phyloP scores from a whole-genome alignment of 2,888 invertebrate species.

The Amblyjoppa fuscipennis region DNA sequence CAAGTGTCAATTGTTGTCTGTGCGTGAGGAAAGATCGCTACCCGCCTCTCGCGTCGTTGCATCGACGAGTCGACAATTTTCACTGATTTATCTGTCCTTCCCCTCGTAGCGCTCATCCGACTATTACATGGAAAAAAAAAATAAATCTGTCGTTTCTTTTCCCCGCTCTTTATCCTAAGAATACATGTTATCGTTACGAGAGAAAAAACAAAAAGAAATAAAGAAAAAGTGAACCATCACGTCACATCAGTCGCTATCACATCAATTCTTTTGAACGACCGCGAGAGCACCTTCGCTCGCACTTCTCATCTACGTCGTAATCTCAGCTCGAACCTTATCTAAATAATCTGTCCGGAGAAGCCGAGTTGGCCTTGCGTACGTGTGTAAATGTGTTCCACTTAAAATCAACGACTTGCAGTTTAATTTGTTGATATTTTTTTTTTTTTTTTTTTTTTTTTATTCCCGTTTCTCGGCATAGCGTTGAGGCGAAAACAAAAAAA shows the following conservation, averaged over 20 bases:
- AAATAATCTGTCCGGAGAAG: slow-evolving; percentile 53
- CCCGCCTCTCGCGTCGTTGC: slow-evolving; percentile 18
- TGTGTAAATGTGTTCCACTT: slow-evolving; percentile 40
- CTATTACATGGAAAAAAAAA: slow-evolving; percentile 37
- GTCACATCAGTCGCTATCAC: slow-evolving; percentile 54
- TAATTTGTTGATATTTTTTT: not conserved
- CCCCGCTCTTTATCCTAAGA: slow-evolving; percentile 33
- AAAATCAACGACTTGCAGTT: slow-evolving; percentile 38
- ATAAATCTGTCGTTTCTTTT: slow-evolving; percentile 33
- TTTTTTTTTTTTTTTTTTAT: not conserved
- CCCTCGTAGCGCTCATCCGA: slow-evolving; percentile 5
- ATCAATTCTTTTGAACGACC: slow-evolving; percentile 35
- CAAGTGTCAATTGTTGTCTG: slow-evolving; percentile 21
- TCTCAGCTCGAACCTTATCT: slow-evolving; percentile 62
- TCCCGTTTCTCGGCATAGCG: not conserved
- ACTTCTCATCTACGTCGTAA: slow-evolving; percentile 40
- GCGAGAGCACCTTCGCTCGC: slow-evolving; percentile 25
- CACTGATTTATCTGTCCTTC: slow-evolving; percentile 43
- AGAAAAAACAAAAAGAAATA: slow-evolving; percentile 27
- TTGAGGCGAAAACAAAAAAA: slow-evolving; percentile 7
- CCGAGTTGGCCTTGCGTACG: slow-evolving; percentile 9
- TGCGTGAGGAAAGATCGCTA: slow-evolving; percentile 3
- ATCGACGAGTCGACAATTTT: slow-evolving; percentile 52
- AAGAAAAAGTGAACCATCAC: slow-evolving; percentile 34
- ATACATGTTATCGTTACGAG: slow-evolving; percentile 49